Base-by-base conservation (phyloP, 1,140 invertebrate species). In the Acromyrmex echinatior region DNA sequence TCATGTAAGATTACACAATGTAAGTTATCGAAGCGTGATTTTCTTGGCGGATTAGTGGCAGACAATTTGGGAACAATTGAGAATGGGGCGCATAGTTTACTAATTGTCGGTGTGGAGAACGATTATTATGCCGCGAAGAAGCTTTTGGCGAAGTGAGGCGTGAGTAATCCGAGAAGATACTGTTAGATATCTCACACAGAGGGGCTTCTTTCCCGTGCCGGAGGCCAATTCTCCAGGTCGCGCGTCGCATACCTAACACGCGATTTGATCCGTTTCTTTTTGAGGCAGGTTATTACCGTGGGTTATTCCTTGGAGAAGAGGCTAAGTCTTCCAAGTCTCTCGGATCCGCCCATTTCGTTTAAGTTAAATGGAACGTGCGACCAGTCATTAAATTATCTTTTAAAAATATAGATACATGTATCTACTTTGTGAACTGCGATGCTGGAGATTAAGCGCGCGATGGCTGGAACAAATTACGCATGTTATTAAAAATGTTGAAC, bases 221-320 rank as follows among this genome's bases (percentile, higher is more conserved):
- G 25, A 14, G 51, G 45, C 66, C 68, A 74, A 82, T 82, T 73
- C 71, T 18, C 9, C 68, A 82, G 12, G 68, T 60, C 68, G 35
- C 56, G 35, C 68, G 53, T 82, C 80, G 51, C 79, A 63, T 49
- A 66, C 3, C 65, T 66, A 45, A 74, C 80, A 82, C 68, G 80
- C 68, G 68, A 82, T 82, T 82, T 39, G 68, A 82, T 82, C 68
- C 21, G 80, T 74, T 74, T 21, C 53, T 82, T 73, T 73, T 82
- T 82, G 66, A 82, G 53, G 25, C 60, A 73, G 66, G 79, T 82
- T 60, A 73, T 82, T 82, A 82, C 28, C 49, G 68, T 60, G 21
- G 21, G 21, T 21, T 21, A 73, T 82, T 73, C 66, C 56, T 60
- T 14, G 65, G 53, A n/a, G 56, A 45, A 45, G 66, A 45, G 45